Conservation (phyloP, 1,140 invertebrate genomes). For the Cydia strobilella region DNA sequence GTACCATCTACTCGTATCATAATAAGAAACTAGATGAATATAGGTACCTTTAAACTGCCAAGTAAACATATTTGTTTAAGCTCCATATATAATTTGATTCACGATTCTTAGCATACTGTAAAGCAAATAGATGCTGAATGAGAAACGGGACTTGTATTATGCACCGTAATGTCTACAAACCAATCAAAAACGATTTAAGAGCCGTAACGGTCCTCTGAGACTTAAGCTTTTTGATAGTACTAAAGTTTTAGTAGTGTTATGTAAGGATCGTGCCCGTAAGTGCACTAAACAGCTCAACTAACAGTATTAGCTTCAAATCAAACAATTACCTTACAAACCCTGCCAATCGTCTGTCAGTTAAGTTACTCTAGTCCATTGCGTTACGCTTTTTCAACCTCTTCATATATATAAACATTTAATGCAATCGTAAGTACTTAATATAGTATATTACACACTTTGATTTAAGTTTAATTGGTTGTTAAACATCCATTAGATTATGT, state of each 20-base stretch:
- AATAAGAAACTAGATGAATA: background rate
- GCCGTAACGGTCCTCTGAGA: background rate
- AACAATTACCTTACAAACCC: conserved; percentile 30
- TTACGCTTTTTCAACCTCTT: conserved; percentile 1
- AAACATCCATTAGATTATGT: conserved; percentile 1
- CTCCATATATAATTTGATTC: background rate
- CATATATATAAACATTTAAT: conserved; percentile 4
- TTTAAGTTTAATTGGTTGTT: conserved; percentile 21
- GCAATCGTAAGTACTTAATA: background rate
- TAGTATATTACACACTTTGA: background rate
- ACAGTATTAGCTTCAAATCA: conserved; percentile 22
- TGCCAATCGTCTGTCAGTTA: conserved; percentile 25
- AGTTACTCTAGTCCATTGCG: conserved; percentile 5
- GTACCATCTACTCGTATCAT: too few relatives aligned
- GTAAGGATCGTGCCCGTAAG: conserved; percentile 17
- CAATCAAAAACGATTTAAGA: background rate
- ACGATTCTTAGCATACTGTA: background rate
- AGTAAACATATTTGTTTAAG: background rate
- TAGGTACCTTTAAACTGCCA: background rate
- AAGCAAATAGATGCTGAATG: background rate
- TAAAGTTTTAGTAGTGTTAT: background rate
- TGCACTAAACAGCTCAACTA: conserved; percentile 27
- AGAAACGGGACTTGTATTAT: conserved; percentile 12
- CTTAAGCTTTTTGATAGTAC: background rate
- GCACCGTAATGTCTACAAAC: background rate